phyloP scores from a whole-genome alignment of 2,797 vertebrate genomes.

The Spinibarbus caldwelli region DNA sequence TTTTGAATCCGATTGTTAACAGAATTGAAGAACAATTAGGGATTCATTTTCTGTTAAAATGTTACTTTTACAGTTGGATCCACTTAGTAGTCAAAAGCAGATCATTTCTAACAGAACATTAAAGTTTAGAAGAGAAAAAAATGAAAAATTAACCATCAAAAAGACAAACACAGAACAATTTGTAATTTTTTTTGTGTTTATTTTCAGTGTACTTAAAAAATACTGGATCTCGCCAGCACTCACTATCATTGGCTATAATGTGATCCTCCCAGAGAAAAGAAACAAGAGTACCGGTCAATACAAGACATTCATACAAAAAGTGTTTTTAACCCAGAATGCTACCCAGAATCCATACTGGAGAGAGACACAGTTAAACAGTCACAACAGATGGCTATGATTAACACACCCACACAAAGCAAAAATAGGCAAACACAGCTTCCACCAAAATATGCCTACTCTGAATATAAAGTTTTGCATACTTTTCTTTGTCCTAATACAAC shows the following conservation, averaged over 20 bases:
- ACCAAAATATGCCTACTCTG: constrained; percentile 80
- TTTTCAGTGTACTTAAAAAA: constrained; percentile 83
- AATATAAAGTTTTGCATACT: constrained; percentile 95
- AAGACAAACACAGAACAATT: constrained; percentile 39
- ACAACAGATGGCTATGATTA: constrained; percentile 86
- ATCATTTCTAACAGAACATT: background rate
- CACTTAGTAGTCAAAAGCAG: background rate
- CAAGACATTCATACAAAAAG: constrained; percentile 88
- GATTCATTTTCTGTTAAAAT: no score
- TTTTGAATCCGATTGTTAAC: no score
- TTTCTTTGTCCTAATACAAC: constrained; percentile 85
- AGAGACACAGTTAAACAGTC: constrained; percentile 82
- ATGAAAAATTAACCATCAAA: background rate
- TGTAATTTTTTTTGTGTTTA: constrained; percentile 73
- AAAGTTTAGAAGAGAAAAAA: background rate
- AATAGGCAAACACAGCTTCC: constrained; percentile 63
- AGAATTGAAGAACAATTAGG: no score
- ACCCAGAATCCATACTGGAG: constrained; percentile 84
- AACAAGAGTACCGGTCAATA: constrained; percentile 93
- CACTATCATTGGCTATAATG: constrained; percentile 90
- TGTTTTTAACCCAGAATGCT: constrained; percentile 82
- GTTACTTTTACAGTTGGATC: no score
- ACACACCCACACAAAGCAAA: constrained; percentile 67
- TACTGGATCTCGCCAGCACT: constrained; percentile 83
- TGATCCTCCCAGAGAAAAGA: constrained; percentile 81